These are phyloP conservation scores for Tetropium fuscum DNA, from an alignment of 2,888 invertebrate genomes.

Conservation along the genomic window DNA sequence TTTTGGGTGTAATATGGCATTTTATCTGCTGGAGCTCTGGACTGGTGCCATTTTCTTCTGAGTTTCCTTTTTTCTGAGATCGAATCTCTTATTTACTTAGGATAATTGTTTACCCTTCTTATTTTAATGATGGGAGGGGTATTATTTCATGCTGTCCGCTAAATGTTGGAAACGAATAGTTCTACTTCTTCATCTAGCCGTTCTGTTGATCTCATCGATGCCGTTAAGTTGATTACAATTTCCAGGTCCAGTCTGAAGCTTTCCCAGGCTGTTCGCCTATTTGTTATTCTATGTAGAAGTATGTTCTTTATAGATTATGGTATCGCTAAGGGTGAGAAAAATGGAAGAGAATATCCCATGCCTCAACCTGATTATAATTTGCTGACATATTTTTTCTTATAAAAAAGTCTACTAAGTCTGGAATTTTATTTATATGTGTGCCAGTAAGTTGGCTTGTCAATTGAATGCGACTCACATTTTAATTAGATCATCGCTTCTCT, in stretches of 20 bases:
- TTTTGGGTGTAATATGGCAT: not conserved
- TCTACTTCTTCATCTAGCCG: too few relatives aligned
- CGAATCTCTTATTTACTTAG: too few relatives aligned
- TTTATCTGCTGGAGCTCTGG: not conserved
- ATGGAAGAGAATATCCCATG: not conserved
- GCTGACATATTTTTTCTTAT: not conserved
- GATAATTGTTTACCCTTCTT: too few relatives aligned
- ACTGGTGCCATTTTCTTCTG: not conserved
- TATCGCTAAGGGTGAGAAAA: not conserved
- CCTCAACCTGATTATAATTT: not conserved
- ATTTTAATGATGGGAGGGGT: too few relatives aligned
- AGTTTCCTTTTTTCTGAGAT: conserved; percentile 3
- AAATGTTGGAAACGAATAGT: too few relatives aligned
- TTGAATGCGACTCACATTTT: not conserved
- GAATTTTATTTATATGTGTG: not conserved
- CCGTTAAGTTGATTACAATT: not conserved
- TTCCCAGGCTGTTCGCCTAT: too few relatives aligned
- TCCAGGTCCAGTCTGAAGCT: not conserved
- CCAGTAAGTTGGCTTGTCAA: not conserved
- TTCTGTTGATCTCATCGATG: too few relatives aligned
- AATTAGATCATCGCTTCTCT: not conserved
- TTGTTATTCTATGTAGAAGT: not conserved
- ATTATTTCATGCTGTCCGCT: too few relatives aligned
- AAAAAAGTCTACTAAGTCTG: not conserved
- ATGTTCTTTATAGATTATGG: too few relatives aligned